These are phyloP conservation scores for Wiebesia pumilae DNA, from an alignment of 1,140 invertebrate species.

Conservation along the genomic window DNA sequence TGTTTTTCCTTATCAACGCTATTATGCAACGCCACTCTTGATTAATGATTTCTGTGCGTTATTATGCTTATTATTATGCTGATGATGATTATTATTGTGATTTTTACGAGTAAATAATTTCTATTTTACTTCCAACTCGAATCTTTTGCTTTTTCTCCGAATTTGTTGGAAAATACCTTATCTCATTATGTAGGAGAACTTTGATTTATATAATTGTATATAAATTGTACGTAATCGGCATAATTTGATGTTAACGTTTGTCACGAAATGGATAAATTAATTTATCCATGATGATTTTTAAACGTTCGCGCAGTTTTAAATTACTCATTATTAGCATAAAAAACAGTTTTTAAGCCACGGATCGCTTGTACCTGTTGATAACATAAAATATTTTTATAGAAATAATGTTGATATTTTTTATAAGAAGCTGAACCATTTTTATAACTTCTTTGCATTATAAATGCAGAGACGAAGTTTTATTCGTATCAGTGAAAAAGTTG, in stretches of 20 bases:
- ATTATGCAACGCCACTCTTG: too few relatives aligned
- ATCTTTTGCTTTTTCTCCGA: too few relatives aligned
- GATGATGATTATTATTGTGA: too few relatives aligned
- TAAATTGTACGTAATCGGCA: not conserved
- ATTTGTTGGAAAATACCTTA: too few relatives aligned
- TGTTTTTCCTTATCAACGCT: too few relatives aligned
- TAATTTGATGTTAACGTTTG: not conserved
- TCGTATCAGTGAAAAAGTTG: slow-evolving; percentile 5
- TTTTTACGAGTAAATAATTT: too few relatives aligned
- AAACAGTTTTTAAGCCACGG: not conserved
- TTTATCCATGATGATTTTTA: not conserved
- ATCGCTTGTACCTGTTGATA: not conserved
- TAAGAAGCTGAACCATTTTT: not conserved
- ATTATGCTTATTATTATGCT: too few relatives aligned
- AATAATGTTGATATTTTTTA: not conserved
- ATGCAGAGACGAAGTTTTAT: not conserved
- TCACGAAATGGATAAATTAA: not conserved
- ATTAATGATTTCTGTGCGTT: too few relatives aligned
- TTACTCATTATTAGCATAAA: not conserved
- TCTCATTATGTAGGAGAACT: too few relatives aligned
- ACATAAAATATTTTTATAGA: not conserved
- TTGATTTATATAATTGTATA: too few relatives aligned
- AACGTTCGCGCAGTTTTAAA: too few relatives aligned
- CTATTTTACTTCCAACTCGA: too few relatives aligned
- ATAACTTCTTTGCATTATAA: not conserved